Percentiles rank a stretch among this genome's conserved stretches.
phyloP scores from a whole-genome alignment of 1,140 invertebrate species.

The Chymomyza costata region DNA sequence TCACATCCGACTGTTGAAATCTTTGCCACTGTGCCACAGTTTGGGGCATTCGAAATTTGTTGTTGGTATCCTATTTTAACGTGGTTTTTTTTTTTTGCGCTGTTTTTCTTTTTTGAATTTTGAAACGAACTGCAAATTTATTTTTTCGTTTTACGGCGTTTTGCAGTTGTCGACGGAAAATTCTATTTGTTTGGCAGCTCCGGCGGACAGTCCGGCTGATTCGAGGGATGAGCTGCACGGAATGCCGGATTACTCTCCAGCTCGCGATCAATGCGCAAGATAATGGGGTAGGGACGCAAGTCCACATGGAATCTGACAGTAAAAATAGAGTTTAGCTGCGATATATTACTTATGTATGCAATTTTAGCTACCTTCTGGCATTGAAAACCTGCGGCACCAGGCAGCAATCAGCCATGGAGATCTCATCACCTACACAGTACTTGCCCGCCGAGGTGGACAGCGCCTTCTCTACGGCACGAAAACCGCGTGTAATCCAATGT shows the following conservation, averaged over 20 bases:
- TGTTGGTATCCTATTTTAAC: not conserved
- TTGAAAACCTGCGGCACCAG: slow-evolving; percentile 96
- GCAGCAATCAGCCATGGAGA: slow-evolving; percentile 96
- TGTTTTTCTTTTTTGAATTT: slow-evolving; percentile 24
- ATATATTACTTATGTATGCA: too few relatives aligned
- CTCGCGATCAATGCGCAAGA: slow-evolving; percentile 89
- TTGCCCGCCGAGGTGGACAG: slow-evolving; percentile 90
- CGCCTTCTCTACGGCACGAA: slow-evolving; percentile 92
- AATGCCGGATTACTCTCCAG: slow-evolving; percentile 92
- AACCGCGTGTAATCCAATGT: slow-evolving; percentile 93
- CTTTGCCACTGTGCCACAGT: slow-evolving; percentile 12
- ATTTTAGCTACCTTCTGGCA: slow-evolving; percentile 81
- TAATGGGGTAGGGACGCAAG: slow-evolving; percentile 90
- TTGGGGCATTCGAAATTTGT: slow-evolving; percentile 2
- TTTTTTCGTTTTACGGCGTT: slow-evolving; percentile 72
- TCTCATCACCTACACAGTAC: slow-evolving; percentile 95
- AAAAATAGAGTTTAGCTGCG: not conserved
- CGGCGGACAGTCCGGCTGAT: slow-evolving; percentile 93
- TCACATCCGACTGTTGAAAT: slow-evolving; percentile 67
- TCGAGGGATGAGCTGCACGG: slow-evolving; percentile 88
- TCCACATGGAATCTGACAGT: slow-evolving; percentile 93
- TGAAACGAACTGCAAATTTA: slow-evolving; percentile 69
- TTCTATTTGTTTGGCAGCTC: slow-evolving; percentile 84
- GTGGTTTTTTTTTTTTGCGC: slow-evolving; percentile 26
- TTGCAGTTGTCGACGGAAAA: slow-evolving; percentile 74